Evolutionary conservation across 2,113 vertebrate species (phyloP).

Genomic region (Anarrhichthys ocellatus): DNA sequence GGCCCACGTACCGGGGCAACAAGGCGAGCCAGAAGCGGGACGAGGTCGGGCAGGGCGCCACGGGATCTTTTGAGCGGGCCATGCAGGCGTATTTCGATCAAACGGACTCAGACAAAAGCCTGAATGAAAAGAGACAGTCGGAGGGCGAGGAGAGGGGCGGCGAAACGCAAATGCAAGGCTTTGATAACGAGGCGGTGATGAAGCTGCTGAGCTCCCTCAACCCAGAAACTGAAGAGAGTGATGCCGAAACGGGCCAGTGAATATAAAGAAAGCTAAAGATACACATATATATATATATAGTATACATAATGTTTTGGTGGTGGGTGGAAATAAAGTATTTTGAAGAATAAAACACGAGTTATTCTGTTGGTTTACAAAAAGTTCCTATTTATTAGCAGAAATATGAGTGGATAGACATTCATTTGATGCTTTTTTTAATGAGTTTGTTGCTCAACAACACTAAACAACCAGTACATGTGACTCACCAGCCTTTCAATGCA

Average conservation of each 20-base stretch:
- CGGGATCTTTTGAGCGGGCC: conserved; percentile 82
- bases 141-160: conserved; percentile 68
- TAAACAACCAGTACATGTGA: conserved; percentile 54
- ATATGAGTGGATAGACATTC: conserved; percentile 56
- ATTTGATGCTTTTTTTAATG: conserved; percentile 65
- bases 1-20: conserved; percentile 67
- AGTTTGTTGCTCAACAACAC: conserved; percentile 55
- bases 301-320: conserved; percentile 57
- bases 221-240: conserved; percentile 87
- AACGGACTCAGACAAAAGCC: conserved; percentile 78
- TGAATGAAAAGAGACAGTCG: conserved; percentile 81
- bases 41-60: conserved; percentile 72
- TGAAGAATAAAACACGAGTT: conserved; percentile 72
- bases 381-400: conserved; percentile 67
- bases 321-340: conserved; percentile 74
- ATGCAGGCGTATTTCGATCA: conserved; percentile 87
- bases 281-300: conserved; percentile 22
- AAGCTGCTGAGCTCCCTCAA: conserved; percentile 89
- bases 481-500: conserved; percentile 57
- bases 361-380: conserved; percentile 67
- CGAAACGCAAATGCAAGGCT: conserved; percentile 76
- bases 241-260: conserved; percentile 86
- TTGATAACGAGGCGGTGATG: conserved; percentile 90
- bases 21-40: conserved; percentile 81
- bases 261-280: conserved; percentile 64